A percentile compares a stretch with the other conserved stretches of the same genome.
phyloP scores from a whole-genome alignment of 1,140 invertebrate genomes.

The Drosophila asahinai region DNA sequence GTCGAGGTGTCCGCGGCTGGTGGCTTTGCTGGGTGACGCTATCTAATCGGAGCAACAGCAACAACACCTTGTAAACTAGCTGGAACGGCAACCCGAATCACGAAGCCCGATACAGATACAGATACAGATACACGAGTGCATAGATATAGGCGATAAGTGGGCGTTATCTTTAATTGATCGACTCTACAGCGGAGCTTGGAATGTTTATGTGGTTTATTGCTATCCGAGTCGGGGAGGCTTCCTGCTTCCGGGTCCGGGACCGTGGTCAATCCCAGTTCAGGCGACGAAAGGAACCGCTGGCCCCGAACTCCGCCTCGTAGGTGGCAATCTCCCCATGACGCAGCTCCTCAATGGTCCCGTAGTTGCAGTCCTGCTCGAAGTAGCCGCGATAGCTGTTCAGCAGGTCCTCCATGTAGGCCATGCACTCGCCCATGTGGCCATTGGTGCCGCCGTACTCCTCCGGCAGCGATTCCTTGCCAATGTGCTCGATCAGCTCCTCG shows the following conservation, averaged over 20 bases:
- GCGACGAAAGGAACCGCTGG: constrained; percentile 88
- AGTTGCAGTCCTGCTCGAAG: constrained; percentile 86
- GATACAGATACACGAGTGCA: constrained; percentile 27
- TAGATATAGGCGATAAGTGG: constrained; percentile 57
- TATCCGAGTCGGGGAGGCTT: not conserved
- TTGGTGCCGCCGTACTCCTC: constrained; percentile 87
- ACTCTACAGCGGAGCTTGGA: constrained; percentile 46
- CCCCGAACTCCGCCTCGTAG: constrained; percentile 87
- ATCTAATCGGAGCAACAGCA: constrained; percentile 61
- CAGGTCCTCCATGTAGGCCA: constrained; percentile 87
- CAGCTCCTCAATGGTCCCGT: constrained; percentile 87
- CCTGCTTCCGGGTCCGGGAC: constrained; percentile 7
- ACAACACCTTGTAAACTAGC: constrained; percentile 55
- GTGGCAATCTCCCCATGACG: constrained; percentile 87
- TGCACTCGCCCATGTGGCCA: constrained; percentile 84
- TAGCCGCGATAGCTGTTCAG: constrained; percentile 85
- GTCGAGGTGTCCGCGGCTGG: not conserved
- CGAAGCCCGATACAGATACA: constrained; percentile 14
- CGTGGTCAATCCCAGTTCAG: constrained; percentile 83
- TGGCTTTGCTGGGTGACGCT: constrained; percentile 8
- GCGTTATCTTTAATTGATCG: constrained; percentile 72
- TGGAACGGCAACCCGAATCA: constrained; percentile 44
- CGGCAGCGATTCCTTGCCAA: constrained; percentile 86
- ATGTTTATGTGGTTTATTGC: constrained; percentile 18
- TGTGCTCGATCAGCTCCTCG: constrained; percentile 85